phyloP scores from a whole-genome alignment of 2,797 vertebrate genomes.

The Poeciliopsis presidionis region DNA sequence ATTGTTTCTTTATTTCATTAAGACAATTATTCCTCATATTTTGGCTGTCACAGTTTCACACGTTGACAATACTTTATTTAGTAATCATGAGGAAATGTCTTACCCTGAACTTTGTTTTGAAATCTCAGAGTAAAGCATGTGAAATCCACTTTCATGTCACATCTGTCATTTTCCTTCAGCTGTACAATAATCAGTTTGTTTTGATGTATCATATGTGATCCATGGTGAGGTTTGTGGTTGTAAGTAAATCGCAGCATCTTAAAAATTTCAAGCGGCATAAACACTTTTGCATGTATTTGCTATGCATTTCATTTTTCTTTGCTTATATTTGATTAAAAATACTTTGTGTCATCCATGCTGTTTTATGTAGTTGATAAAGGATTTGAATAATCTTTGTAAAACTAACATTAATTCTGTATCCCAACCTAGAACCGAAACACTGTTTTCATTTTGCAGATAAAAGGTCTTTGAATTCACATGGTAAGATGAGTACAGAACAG shows the following conservation, averaged over 20 bases:
- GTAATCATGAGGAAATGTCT: too few relatives aligned
- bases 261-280: neutral
- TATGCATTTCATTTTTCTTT: neutral
- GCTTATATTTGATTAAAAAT: neutral
- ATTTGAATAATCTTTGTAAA: neutral
- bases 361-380: neutral
- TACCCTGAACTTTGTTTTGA: too few relatives aligned
- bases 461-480: too few relatives aligned
- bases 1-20: too few relatives aligned
- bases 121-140: neutral
- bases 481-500: too few relatives aligned
- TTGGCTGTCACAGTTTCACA: too few relatives aligned
- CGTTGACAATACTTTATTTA: neutral
- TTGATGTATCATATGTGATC: neutral
- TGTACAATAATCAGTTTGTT: neutral
- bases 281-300: neutral
- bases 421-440: neutral
- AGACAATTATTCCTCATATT: too few relatives aligned
- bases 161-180: neutral
- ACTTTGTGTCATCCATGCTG: neutral
- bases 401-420: neutral
- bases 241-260: neutral
- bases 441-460: neutral
- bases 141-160: neutral
- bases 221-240: neutral